Conservation (phyloP, 2,888 invertebrate species). For the Leptura quadrifasciata region DNA sequence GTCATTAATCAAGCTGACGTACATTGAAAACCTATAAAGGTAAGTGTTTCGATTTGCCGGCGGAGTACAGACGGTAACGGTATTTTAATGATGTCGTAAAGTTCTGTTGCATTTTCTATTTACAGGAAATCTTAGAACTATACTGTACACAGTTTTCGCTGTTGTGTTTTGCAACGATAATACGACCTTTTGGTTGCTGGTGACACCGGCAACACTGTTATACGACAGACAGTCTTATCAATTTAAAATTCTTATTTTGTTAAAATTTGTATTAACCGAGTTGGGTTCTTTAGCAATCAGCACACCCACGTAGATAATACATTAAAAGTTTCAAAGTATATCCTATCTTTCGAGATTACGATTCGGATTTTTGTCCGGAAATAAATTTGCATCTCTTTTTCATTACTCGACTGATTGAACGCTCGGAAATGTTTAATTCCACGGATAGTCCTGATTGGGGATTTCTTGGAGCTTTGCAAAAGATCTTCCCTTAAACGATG, state of each 20-base stretch:
- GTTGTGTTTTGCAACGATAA: too few species aligned
- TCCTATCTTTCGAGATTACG: constrained; percentile 45
- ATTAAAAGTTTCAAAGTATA: constrained; percentile 47
- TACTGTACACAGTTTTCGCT: too few species aligned
- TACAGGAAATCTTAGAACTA: too few species aligned
- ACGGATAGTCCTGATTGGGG: constrained; percentile 35
- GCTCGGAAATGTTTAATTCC: constrained; percentile 43
- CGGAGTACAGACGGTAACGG: too few species aligned
- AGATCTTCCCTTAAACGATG: constrained; percentile 14
- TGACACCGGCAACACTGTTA: too few species aligned
- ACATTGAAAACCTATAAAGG: too few species aligned
- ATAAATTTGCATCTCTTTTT: constrained; percentile 59
- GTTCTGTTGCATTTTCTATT: too few species aligned
- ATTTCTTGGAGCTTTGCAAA: constrained; percentile 31
- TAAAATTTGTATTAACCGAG: background rate
- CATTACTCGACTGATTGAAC: constrained; percentile 54
- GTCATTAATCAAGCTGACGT: too few species aligned
- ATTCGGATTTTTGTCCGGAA: constrained; percentile 46
- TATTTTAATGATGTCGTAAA: too few species aligned
- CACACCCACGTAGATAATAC: constrained; percentile 15
- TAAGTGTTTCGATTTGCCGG: too few species aligned
- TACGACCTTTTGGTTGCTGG: too few species aligned
- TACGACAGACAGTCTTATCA: too few species aligned
- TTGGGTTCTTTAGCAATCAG: background rate
- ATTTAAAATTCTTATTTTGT: background rate